Conservation (phyloP, 2,113 vertebrate species). For the Epinephelus lanceolatus region DNA sequence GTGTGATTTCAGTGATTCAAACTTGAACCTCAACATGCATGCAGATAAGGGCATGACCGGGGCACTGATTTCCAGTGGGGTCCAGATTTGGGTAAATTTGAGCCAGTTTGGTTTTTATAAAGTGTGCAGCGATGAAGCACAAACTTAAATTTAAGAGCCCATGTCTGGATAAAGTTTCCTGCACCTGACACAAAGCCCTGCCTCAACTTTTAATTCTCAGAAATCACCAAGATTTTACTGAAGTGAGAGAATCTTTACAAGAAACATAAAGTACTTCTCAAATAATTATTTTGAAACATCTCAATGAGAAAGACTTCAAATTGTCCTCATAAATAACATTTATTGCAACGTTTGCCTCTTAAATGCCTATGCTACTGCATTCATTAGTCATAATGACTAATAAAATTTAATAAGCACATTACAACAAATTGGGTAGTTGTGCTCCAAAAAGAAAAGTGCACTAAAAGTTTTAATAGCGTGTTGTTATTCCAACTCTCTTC, state of each 20-base stretch:
- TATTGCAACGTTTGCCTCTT: neutral
- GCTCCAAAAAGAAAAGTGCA: neutral
- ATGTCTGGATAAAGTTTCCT: neutral
- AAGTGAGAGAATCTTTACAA: neutral
- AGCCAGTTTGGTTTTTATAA: too few relatives aligned
- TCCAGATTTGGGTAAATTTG: too few relatives aligned
- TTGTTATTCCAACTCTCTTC: constrained; percentile 8
- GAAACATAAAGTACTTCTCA: neutral
- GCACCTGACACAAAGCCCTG: neutral
- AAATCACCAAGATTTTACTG: neutral
- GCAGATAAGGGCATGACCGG: too few relatives aligned
- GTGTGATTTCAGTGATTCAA: too few relatives aligned
- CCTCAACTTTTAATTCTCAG: neutral
- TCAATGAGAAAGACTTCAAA: neutral
- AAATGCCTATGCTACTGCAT: neutral
- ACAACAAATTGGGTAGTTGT: constrained; percentile 20
- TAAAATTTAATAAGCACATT: constrained; percentile 11
- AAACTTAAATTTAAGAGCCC: too few relatives aligned
- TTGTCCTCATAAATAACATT: neutral
- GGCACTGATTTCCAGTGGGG: too few relatives aligned
- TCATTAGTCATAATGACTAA: neutral
- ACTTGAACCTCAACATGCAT: too few relatives aligned
- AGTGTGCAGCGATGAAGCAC: too few relatives aligned
- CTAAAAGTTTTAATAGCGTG: neutral
- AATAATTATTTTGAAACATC: neutral